Percentiles rank a stretch among this genome's conserved stretches.
Conservation (phyloP, 2,888 invertebrate species). For the Augochlorella aurata region DNA sequence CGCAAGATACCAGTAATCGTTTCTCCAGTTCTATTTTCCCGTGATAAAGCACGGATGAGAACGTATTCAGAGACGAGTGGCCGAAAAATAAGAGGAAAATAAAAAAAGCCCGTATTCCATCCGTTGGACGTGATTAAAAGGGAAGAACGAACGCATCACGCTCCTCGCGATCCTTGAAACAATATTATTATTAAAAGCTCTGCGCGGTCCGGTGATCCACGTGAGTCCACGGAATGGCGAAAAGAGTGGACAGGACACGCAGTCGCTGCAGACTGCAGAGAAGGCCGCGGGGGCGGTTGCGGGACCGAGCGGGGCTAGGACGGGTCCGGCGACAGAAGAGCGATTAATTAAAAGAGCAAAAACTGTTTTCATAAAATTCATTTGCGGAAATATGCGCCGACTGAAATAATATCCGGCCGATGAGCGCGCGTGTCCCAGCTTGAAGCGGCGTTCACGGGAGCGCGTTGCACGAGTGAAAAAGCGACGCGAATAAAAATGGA, state of each 20-base stretch:
- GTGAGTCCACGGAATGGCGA: constrained; percentile 59
- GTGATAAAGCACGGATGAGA: constrained; percentile 22
- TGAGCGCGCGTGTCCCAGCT: constrained; percentile 73
- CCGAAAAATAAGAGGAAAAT: neutral
- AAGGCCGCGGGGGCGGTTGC: neutral
- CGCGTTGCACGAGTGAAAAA: constrained; percentile 61
- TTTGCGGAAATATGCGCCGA: constrained; percentile 81
- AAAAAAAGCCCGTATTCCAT: constrained; percentile 49
- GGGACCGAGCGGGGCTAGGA: constrained; percentile 62
- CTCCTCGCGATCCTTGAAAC: constrained; percentile 61
- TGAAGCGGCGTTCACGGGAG: constrained; percentile 34
- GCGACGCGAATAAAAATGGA: constrained; percentile 66
- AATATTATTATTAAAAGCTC: constrained; percentile 72
- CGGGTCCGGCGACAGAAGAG: constrained; percentile 65
- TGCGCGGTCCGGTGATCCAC: constrained; percentile 49
- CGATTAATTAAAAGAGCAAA: constrained; percentile 82
- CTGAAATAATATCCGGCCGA: constrained; percentile 81
- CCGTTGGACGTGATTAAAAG: constrained; percentile 46
- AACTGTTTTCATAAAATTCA: constrained; percentile 82
- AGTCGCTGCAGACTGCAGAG: constrained; percentile 17
- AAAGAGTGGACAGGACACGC: constrained; percentile 44
- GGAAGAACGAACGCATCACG: constrained; percentile 51
- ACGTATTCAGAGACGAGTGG: neutral
- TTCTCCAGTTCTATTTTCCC: constrained; percentile 18
- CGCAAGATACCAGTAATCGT: neutral